Evolutionary conservation across 2,113 vertebrate genomes (phyloP).

Genomic region (Salvelinus alpinus): DNA sequence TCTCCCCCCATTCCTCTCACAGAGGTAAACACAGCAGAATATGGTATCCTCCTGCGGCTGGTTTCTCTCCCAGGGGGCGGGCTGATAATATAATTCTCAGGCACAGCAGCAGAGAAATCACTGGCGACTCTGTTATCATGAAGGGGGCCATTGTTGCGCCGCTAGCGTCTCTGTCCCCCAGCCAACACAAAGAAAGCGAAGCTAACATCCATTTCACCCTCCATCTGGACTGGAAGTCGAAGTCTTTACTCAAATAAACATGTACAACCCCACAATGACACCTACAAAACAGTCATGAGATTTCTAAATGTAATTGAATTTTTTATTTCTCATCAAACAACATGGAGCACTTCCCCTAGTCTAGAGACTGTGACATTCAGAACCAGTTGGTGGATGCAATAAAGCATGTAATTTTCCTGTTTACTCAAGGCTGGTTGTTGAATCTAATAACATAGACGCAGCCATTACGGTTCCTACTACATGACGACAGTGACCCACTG

Average conservation of each 20-base stretch:
- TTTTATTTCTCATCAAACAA: background rate
- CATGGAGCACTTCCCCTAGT: background rate
- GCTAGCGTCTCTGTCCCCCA: conserved; percentile 10
- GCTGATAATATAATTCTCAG: conserved; percentile 67
- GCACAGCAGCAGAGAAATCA: conserved; percentile 58
- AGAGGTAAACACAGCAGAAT: conserved; percentile 10
- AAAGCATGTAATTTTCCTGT: background rate
- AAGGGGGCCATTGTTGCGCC: conserved; percentile 68
- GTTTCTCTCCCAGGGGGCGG: conserved; percentile 40
- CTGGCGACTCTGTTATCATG: conserved; percentile 62
- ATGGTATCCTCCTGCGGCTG: conserved; percentile 23
- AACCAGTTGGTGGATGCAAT: background rate
- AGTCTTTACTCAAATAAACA: background rate
- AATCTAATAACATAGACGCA: conserved; percentile 1
- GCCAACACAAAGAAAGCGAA: conserved; percentile 52
- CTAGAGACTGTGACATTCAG: background rate
- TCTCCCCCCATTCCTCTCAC: conserved; percentile 8
- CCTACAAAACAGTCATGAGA: background rate
- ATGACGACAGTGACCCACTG: conserved; percentile 23
- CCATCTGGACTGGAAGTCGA: background rate
- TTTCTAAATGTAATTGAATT: background rate
- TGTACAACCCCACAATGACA: background rate
- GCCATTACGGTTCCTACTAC: background rate
- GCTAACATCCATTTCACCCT: conserved; percentile 26
- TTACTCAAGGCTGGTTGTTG: conserved; percentile 18